Conservation (phyloP, 2,888 invertebrate species). For the Melieria omissa region DNA sequence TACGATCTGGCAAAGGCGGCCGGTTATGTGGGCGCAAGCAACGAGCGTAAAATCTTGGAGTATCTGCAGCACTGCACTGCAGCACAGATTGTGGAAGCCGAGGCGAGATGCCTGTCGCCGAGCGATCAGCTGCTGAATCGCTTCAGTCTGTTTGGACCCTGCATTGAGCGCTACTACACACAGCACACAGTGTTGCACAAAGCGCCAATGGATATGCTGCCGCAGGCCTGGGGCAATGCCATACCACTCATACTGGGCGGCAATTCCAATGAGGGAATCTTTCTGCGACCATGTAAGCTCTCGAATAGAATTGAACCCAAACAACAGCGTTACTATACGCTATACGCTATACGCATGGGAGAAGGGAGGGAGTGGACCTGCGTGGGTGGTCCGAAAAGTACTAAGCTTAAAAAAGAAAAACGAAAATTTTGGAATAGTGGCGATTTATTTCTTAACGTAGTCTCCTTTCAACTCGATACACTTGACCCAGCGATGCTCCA, state of each 20-base stretch:
- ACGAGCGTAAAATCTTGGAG: slow-evolving; percentile 56
- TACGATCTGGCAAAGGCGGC: slow-evolving; percentile 48
- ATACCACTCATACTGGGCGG: slow-evolving; percentile 53
- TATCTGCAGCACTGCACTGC: slow-evolving; percentile 51
- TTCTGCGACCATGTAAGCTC: slow-evolving; percentile 45
- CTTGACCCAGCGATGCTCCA: too few species aligned
- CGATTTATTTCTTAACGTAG: too few species aligned
- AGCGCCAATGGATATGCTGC: slow-evolving; percentile 46
- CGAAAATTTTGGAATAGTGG: too few species aligned
- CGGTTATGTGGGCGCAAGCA: slow-evolving; percentile 47
- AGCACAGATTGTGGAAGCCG: slow-evolving; percentile 47
- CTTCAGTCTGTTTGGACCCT: slow-evolving; percentile 51
- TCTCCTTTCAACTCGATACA: too few species aligned
- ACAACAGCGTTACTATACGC: too few species aligned
- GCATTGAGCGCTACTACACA: slow-evolving; percentile 51
- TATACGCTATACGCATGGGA: too few species aligned
- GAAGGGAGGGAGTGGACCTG: too few species aligned
- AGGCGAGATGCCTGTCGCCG: slow-evolving; percentile 45
- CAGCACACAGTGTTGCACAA: slow-evolving; percentile 49
- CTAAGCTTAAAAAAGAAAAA: too few species aligned
- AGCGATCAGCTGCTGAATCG: slow-evolving; percentile 52
- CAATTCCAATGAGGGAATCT: slow-evolving; percentile 52
- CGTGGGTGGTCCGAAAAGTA: too few species aligned
- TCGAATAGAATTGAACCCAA: not conserved
- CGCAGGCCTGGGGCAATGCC: slow-evolving; percentile 50